These are phyloP conservation scores for Lepidocyrtoides sp. DNA, from an alignment of 2,888 invertebrate species.

Conservation along the genomic window DNA sequence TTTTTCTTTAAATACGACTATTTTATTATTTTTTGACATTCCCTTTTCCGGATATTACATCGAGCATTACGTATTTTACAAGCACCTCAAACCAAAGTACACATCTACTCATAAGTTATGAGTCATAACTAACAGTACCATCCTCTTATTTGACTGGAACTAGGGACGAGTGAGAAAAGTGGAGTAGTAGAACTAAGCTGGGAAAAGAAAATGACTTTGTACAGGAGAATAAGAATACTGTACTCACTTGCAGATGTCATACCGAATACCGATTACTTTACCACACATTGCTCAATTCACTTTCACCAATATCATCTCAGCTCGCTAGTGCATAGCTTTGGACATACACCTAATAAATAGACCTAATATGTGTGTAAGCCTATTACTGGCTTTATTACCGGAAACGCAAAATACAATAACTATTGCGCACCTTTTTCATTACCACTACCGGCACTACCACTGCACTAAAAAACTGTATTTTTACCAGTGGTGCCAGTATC, in stretches of 20 bases:
- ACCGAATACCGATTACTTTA: conserved; percentile 19
- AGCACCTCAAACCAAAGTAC: no score
- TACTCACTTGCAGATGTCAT: not conserved
- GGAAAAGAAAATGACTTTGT: conserved; percentile 27
- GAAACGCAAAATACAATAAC: conserved; percentile 37
- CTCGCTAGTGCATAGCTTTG: no score
- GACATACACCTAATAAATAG: no score
- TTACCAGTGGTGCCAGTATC: no score
- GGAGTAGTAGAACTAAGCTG: no score
- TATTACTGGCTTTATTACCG: conserved; percentile 25
- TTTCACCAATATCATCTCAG: conserved; percentile 27
- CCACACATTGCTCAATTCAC: not conserved
- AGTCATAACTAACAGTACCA: not conserved
- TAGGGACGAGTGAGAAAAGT: not conserved
- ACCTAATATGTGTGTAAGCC: no score
- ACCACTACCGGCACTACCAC: conserved; percentile 1
- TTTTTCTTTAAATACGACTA: not conserved
- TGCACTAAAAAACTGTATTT: not conserved
- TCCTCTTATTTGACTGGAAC: no score
- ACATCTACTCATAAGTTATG: no score
- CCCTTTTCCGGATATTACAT: not conserved
- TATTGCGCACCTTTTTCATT: conserved; percentile 26
- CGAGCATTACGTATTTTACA: not conserved
- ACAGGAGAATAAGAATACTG: conserved; percentile 47
- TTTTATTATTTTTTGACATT: conserved; percentile 18